Percentiles rank a stretch among this genome's conserved stretches.
These are phyloP conservation scores for Styela clava DNA, from an alignment of 23 tunicate genomes.

Conservation along the genomic window DNA sequence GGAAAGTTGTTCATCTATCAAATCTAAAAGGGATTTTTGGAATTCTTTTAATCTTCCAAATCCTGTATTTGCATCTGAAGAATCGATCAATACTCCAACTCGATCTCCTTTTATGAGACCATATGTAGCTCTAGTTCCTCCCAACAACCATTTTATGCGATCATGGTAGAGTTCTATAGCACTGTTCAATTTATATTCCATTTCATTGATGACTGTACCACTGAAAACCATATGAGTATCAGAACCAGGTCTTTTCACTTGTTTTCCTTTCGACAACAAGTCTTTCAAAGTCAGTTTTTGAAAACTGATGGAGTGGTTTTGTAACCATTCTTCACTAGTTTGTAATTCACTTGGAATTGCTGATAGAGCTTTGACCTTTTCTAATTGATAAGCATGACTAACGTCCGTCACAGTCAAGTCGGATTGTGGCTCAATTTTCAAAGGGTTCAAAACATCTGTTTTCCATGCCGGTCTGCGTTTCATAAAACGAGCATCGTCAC, in stretches of 20 bases:
- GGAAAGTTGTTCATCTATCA: constrained; percentile 85
- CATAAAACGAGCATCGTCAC: constrained; percentile 31
- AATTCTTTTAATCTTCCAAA: constrained; percentile 80
- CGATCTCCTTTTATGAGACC: constrained; percentile 83
- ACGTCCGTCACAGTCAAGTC: constrained; percentile 63
- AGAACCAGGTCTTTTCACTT: constrained; percentile 65
- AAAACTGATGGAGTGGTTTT: constrained; percentile 56
- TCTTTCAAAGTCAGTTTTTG: constrained; percentile 77
- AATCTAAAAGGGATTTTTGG: constrained; percentile 68
- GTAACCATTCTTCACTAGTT: constrained; percentile 90
- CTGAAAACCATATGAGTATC: constrained; percentile 79
- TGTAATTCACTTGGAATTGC: constrained; percentile 73
- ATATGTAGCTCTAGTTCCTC: constrained; percentile 83
- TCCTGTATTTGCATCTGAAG: constrained; percentile 92
- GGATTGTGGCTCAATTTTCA: constrained; percentile 45
- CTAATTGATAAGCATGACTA: constrained; percentile 48
- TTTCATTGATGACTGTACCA: constrained; percentile 66
- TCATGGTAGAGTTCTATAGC: constrained; percentile 83
- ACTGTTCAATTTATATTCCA: constrained; percentile 77
- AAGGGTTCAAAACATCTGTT: constrained; percentile 31
- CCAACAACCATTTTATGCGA: constrained; percentile 81
- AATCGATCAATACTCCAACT: constrained; percentile 88
- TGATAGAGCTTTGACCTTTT: constrained; percentile 52
- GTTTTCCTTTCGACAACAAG: constrained; percentile 68
- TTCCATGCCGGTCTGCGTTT: constrained; percentile 58